phyloP scores from a whole-genome alignment of 2,888 invertebrate genomes.

The Caenorhabditis sp. region DNA sequence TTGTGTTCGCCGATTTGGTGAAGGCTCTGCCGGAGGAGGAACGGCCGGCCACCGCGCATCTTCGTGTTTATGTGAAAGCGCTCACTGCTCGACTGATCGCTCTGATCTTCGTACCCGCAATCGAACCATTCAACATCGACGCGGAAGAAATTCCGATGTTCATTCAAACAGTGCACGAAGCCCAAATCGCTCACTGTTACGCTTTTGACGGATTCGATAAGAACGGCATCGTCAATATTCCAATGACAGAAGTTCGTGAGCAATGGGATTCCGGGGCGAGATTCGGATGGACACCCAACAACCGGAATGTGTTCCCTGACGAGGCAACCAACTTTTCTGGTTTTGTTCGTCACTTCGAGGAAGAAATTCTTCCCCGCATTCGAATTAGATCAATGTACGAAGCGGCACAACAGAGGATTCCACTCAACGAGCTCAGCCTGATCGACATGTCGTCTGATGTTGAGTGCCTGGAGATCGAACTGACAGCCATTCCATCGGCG shows the following conservation, averaged over 20 bases:
- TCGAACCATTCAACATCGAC: slow-evolving; percentile 2
- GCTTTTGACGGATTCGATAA: slow-evolving; percentile 13
- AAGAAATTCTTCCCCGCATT: slow-evolving; percentile 26
- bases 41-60: neutral
- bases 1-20: slow-evolving; percentile 17
- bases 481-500: slow-evolving; percentile 45
- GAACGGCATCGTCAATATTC: slow-evolving; percentile 17
- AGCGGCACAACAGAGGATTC: slow-evolving; percentile 30
- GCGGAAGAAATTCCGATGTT: slow-evolving; percentile 39
- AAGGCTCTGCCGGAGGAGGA: slow-evolving; percentile 13
- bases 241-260: slow-evolving; percentile 12
- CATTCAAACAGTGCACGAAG: slow-evolving; percentile 28
- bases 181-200: slow-evolving; percentile 50
- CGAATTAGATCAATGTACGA: slow-evolving; percentile 43
- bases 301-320: slow-evolving; percentile 36
- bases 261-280: slow-evolving; percentile 38
- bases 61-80: slow-evolving; percentile 36
- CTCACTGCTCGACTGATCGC: slow-evolving; percentile 22
- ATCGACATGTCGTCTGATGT: slow-evolving; percentile 28
- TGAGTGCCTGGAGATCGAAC: slow-evolving; percentile 49
- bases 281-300: slow-evolving; percentile 44
- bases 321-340: slow-evolving; percentile 13
- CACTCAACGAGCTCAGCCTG: slow-evolving; percentile 44
- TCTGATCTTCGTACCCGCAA: slow-evolving; percentile 29
- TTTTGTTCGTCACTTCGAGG: slow-evolving; percentile 28